phyloP scores from a whole-genome alignment of 2,113 vertebrate genomes.

The Stigmatopora argus region DNA sequence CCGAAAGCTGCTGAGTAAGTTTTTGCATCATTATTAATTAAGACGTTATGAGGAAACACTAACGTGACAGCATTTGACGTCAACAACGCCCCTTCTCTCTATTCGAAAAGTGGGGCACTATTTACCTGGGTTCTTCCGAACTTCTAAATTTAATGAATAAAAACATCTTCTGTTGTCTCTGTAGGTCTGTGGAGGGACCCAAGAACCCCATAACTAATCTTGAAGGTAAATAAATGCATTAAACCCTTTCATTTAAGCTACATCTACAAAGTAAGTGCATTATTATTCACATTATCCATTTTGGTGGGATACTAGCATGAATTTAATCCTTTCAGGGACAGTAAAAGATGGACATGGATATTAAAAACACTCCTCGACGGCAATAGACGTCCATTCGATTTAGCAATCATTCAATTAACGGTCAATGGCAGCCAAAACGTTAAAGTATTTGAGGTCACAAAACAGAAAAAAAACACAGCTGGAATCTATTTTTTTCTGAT shows the following conservation, averaged over 20 bases:
- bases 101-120: slow-evolving; percentile 49
- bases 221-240: slow-evolving; percentile 45
- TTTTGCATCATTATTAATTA: slow-evolving; percentile 5
- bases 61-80: slow-evolving; percentile 3
- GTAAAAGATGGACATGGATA: no score
- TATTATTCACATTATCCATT: not conserved
- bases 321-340: no score
- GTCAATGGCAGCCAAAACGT: no score
- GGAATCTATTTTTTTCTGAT: no score
- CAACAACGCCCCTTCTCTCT: slow-evolving; percentile 47
- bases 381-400: no score
- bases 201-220: slow-evolving; percentile 49
- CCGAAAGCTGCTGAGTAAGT: slow-evolving; percentile 57
- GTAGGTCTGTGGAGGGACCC: slow-evolving; percentile 47
- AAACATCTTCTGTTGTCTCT: slow-evolving; percentile 3
- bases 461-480: no score
- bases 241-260: not conserved
- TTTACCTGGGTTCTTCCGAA: slow-evolving; percentile 29
- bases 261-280: not conserved
- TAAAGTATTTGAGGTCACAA: no score
- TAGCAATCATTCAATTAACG: no score
- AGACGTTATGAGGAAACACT: not conserved
- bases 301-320: no score
- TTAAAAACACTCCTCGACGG: no score
- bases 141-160: not conserved